Evolutionary conservation across 37 sponge, comb jelly and placozoan genomes (phyloP).

Genomic region (Halisarca cf. caerulea): DNA sequence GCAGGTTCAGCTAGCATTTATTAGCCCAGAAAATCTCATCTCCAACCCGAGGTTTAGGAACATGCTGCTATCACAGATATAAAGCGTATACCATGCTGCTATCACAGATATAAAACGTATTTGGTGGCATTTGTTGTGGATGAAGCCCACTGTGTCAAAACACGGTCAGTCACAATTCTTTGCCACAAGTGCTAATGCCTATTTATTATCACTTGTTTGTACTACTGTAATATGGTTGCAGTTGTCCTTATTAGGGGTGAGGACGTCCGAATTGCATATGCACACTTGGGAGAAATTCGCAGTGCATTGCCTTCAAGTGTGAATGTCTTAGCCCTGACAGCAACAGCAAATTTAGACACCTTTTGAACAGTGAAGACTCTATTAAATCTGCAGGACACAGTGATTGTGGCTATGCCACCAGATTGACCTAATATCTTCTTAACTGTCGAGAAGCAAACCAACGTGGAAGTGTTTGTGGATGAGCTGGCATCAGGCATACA

Average conservation of each 20-base stretch:
- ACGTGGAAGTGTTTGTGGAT: not conserved
- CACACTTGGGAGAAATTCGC: constrained; percentile 34
- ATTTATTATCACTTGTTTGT: no score
- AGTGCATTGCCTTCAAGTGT: constrained; percentile 43
- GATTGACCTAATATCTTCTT: constrained; percentile 20
- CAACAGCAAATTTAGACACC: constrained; percentile 41
- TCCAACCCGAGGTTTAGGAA: constrained; percentile 27
- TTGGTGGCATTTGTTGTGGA: no score
- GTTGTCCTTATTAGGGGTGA: constrained; percentile 35
- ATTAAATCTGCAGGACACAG: constrained; percentile 16
- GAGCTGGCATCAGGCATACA: not conserved
- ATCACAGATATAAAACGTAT: no score
- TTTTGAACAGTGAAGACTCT: not conserved
- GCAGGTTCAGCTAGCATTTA: constrained; percentile 44
- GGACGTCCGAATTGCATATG: constrained; percentile 39
- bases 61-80: constrained; percentile 43
- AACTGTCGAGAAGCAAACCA: not conserved
- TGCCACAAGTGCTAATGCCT: no score
- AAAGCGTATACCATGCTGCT: constrained; percentile 41
- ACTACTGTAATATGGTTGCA: no score
- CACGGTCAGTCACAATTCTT: constrained; percentile 23
- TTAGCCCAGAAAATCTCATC: constrained; percentile 46
- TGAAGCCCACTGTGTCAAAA: constrained; percentile 66
- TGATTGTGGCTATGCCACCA: constrained; percentile 37
- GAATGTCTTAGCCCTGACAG: constrained; percentile 37